phyloP scores from a whole-genome alignment of 2,888 invertebrate genomes.

The Deilephila porcellus region DNA sequence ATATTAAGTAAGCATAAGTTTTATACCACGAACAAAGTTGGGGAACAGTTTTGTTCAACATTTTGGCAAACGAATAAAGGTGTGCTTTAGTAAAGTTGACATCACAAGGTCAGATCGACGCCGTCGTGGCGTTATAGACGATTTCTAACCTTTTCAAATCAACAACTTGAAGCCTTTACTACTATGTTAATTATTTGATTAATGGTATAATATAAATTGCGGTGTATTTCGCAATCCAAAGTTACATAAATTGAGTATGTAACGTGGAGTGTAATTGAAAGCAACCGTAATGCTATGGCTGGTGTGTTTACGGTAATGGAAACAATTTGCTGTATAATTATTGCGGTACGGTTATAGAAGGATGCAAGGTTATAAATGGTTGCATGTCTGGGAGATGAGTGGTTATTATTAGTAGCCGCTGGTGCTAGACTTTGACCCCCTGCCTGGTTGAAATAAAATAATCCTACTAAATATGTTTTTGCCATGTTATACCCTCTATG shows the following conservation, averaged over 20 bases:
- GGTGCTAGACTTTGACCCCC: conserved; percentile 48
- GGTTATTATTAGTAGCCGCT: conserved; percentile 51
- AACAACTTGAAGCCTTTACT: not conserved
- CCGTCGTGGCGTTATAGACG: conserved; percentile 34
- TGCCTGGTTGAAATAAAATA: conserved; percentile 39
- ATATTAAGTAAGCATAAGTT: not conserved
- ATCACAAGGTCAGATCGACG: conserved; percentile 51
- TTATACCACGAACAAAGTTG: not conserved
- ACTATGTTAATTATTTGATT: not conserved
- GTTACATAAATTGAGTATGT: not conserved
- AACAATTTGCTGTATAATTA: not conserved
- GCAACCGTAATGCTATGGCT: not conserved
- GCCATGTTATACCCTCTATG: not conserved
- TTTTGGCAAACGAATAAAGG: conserved; percentile 23
- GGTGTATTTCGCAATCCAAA: not conserved
- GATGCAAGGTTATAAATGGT: conserved; percentile 34
- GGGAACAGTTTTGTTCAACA: not conserved
- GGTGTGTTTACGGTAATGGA: conserved; percentile 9
- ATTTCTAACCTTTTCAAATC: conserved; percentile 13
- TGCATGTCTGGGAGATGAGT: conserved; percentile 44
- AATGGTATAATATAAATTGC: conserved; percentile 20
- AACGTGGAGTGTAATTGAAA: conserved; percentile 2
- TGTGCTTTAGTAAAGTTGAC: conserved; percentile 44
- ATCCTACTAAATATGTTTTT: not conserved
- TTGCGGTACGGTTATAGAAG: conserved; percentile 18